Base-by-base conservation (phyloP, 1,140 invertebrate species). In the Achroia grisella region DNA sequence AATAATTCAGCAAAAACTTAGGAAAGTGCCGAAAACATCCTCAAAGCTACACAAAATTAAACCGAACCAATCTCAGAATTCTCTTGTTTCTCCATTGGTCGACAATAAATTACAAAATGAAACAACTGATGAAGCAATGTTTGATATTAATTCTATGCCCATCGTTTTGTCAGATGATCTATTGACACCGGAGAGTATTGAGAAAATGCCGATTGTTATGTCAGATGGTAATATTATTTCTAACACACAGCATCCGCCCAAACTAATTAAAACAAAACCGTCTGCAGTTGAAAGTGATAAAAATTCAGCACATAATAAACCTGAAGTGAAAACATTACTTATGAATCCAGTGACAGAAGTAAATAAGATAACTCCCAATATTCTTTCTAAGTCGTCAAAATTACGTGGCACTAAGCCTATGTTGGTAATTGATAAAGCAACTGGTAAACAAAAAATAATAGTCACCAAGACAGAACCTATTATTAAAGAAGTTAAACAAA, bases 61-160 rank as follows among this genome's bases (percentile, higher is more conserved):
- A 48, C 59, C 74, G 0, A 52, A 70, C 17, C 14, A 9, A 10
- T 10, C 14, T 11, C 17, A 13, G 1, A 64, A 58, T 35, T 64
- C 75, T 15, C 42, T 75, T 17, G 39, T 70, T 1, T 15, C 52
- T 27, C 36, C 61, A 6, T 39, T 65, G 10, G 60, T 44, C 53
- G 71, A 70, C 48, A 48, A 37, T 12, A 84, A 77, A 59, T 48
- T 36, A 14, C 36, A 42, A 1, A 63, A 62, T 27, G 58, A 62
- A 11, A 23, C 48, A 5, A 37, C 84, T 1, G 87, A 89, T 37
- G 90, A 92, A n/a, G 81, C 89, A 56, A 86, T 91, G 12, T 88
- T 92, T 43, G 91, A 93, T 60, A 93, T 93, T 14, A 90, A 91
- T 70, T 91, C 90, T 11, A 92, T 93, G 89, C 92, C 92, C 1